Evolutionary conservation across 2,888 invertebrate genomes (phyloP).

Genomic region (Scaptomyza flava): DNA sequence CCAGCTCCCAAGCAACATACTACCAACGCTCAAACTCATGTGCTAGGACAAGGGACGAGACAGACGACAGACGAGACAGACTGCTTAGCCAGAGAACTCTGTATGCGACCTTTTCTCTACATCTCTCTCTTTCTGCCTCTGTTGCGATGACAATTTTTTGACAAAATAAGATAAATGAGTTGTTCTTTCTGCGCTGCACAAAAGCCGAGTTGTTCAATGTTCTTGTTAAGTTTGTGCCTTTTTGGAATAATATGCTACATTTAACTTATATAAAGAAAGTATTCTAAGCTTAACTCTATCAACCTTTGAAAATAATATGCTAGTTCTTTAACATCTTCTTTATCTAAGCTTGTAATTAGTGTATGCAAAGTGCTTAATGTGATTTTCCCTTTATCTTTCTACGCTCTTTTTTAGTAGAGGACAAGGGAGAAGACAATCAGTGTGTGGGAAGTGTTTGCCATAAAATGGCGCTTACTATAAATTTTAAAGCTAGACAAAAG

Average conservation of each 20-base stretch:
- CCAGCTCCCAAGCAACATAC: conserved; percentile 7
- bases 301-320: background rate
- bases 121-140: conserved; percentile 13
- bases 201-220: conserved; percentile 5
- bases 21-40: conserved; percentile 7
- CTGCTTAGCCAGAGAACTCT: conserved; percentile 66
- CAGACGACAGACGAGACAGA: conserved; percentile 46
- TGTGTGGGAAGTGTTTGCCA: conserved; percentile 40
- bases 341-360: background rate
- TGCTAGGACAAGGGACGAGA: conserved; percentile 27
- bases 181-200: conserved; percentile 30
- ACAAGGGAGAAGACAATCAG: background rate
- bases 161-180: conserved; percentile 83
- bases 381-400: background rate
- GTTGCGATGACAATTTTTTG: conserved; percentile 79
- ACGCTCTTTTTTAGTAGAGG: background rate
- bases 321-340: no score
- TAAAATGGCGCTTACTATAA: conserved; percentile 68
- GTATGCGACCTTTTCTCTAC: conserved; percentile 54
- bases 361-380: background rate
- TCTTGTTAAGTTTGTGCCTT: background rate
- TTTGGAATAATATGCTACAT: background rate
- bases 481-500: conserved; percentile 67
- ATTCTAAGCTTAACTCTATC: background rate
- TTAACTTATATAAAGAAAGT: background rate